These are phyloP conservation scores for Linepithema humile DNA, from an alignment of 1,140 invertebrate species.

Conservation along the genomic window DNA sequence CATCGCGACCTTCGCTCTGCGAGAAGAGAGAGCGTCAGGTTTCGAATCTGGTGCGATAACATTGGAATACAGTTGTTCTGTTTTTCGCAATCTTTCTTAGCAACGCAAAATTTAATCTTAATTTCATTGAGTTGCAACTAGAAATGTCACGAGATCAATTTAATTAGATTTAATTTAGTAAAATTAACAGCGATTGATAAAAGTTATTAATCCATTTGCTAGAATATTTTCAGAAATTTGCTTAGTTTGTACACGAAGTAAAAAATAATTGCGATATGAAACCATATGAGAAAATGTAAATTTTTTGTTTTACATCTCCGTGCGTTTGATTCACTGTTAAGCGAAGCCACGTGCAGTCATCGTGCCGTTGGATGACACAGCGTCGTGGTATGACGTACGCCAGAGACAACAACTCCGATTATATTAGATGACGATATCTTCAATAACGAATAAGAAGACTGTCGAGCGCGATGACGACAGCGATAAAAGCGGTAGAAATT, in stretches of 20 bases:
- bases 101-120: neutral
- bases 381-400: neutral
- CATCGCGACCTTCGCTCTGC: neutral
- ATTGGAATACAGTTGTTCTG: neutral
- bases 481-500: too few species aligned
- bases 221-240: neutral
- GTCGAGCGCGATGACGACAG: constrained; percentile 8
- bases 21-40: constrained; percentile 8
- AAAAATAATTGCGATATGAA: neutral
- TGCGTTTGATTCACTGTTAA: neutral
- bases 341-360: neutral
- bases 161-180: neutral
- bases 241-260: neutral
- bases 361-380: constrained; percentile 17
- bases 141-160: neutral
- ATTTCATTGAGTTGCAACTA: neutral
- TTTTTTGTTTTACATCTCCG: neutral
- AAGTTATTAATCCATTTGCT: neutral
- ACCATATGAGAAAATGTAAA: neutral
- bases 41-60: constrained; percentile 7
- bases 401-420: neutral
- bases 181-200: neutral
- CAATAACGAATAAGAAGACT: constrained; percentile 3
- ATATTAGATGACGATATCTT: neutral
- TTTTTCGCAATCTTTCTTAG: neutral